Evolutionary conservation across 1,140 invertebrate genomes (phyloP), one percentile per base, ranked within the genome.

Genomic region (Centruroides vittatus): DNA sequence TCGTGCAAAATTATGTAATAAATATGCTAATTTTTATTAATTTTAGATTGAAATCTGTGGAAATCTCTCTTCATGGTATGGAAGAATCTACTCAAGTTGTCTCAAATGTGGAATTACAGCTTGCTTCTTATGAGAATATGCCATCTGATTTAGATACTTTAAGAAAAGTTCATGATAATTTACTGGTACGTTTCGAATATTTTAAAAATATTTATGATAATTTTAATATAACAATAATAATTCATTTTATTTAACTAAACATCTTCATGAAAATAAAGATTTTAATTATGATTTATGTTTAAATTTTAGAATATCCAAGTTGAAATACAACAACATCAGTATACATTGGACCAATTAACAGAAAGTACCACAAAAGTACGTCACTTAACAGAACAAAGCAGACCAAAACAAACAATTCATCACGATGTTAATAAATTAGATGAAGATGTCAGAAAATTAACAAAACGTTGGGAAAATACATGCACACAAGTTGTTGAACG

Each of bases 341-440:
- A 85, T 7, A 79, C 84, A 9, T 84, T 98, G 68, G 91, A 97
- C 72, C 86, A 89, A 69, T 78, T 99, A 72, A 88, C 89, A 69
- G 87, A 90, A 62, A 91, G 96, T 70, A 85, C 89, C 0, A 86
- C 86, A 67, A 88, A 86, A 71, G 84, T 93, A 48, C 81, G 90
- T 53, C 81, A 87, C 49, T 77, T 94, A 55, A 91, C 92, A 1
- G 89, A 93, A 68, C 84, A 84, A 68, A 93, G 89, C 3, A 75
- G 92, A 58, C 82, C 80, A 74, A 67, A 80, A 74, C 74, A 79
- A 72, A 67, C 78, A 68, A 81, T 82, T 73, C 86, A 84, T 64
- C 80, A 81, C 8, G 95, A 98, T 76, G 81, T 99, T 60, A 93
- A 97, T 68, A 78, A 86, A 13, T 73, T 98, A n/a, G 93, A 98